Base-by-base conservation (phyloP, 92 coral and sea anemone genomes). In the Pocillopora meandrina region DNA sequence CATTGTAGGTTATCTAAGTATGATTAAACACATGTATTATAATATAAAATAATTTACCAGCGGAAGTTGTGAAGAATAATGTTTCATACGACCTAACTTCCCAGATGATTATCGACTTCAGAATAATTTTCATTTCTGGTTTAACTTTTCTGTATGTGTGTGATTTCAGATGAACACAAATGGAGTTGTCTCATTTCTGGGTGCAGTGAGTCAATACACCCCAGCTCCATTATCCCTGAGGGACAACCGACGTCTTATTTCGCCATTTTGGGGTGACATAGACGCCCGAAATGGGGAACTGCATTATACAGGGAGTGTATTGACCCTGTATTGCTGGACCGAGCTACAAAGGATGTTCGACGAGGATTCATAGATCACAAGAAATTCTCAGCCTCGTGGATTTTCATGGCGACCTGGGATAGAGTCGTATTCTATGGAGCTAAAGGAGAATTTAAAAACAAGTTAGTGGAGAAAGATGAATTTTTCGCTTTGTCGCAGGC, bases 201-300 rank as follows among this genome's bases (percentile, higher is more conserved):
- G 15, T 9, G 60, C 69, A 61, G 78, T 92, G 11, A 13, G 80
- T 2, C 85, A 94, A 72, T 92, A 19, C 81, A 92, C 92, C 1
- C 98, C 98, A 13, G 90, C 77, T 56, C 76, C 90, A 36, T 94
- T 94, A 60, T 95, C 98, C 14, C 92, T 92, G 42, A 93, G 89
- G 9, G 83, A 89, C 63, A 26, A 66, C 3, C 78, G 93, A 3
- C 93, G 92, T 21, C 87, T 94, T 12, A 71, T 94, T 10, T 86
- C 98, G 7, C 94, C 98, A 16, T 95, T 89, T 83, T 95, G 98
- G 96, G 95, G 93, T 21, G 96, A 93, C 78, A 95, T 93, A 7
- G 95, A 95, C 72, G 91, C 87, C 1, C 80, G 89, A 60, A 87
- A 85, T 19, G 92, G 95, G 98, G 98, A 10, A 33, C 57, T 13